Evolutionary conservation across 2,888 invertebrate species (phyloP), one percentile per base, ranked within the genome.

Genomic region (Campoplex capitator): DNA sequence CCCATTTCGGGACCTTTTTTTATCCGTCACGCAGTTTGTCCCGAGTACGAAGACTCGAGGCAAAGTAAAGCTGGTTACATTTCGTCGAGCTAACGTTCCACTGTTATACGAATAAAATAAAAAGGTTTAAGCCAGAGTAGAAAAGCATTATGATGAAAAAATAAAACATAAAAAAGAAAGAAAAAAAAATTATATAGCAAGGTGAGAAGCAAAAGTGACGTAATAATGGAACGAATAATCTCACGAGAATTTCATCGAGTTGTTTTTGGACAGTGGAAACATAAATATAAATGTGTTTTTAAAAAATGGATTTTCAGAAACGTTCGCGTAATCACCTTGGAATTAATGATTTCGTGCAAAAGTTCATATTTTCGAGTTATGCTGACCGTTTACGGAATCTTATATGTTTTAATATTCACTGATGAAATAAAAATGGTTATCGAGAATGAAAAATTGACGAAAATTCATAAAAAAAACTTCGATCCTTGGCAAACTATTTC

Each of bases 1-100:
- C 56, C 32, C 75, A 56, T 75, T 80, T 70, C 23, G 75, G 38
- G 16, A 75, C 35, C 28, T n/a, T 51, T 75, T 75, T 80, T 80
- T 75, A 80, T 80, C 75, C 75, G 38, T 70, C 79, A 58, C 23
- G 68, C 84, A 68, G 54, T 80, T 32, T 71, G 62, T 80, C 62
- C 45, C 45, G 38, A 42, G 42, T 38, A 62, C 73, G 80, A 62
- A 35, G 9, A 18, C 67, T 68, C 62, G 35, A 67, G 51, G 48
- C 42, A 74, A 48, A 28, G 51, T 32, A 28, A 67, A 78, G 16
- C n/a, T 65, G 62, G 74, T 23, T 35, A 62, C 18, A 73, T 65
- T 45, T 48, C 54, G 51, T 79, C 68, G 56, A 35, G 56, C 35
- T 35, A 62, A 62, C 65, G 51, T 56, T 62, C 48, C 32, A 62